phyloP scores from a whole-genome alignment of 2,888 invertebrate species.

The Chrysodeixis includens region DNA sequence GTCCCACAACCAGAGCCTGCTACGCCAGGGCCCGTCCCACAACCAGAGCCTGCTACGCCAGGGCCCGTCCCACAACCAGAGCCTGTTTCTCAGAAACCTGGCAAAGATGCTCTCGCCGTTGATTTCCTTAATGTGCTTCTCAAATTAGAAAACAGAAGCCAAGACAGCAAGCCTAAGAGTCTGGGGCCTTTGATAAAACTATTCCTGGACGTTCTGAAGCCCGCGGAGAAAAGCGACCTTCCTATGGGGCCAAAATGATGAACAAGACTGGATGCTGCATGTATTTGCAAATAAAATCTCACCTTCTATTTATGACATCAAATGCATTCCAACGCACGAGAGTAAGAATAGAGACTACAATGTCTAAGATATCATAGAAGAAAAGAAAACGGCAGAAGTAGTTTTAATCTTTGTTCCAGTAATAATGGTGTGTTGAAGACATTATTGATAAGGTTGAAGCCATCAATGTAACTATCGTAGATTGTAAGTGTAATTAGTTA shows the following conservation, averaged over 20 bases:
- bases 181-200: conserved; percentile 26
- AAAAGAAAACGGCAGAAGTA: no score
- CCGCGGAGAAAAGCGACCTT: conserved; percentile 23
- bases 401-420: no score
- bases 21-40: neutral
- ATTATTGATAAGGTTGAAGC: no score
- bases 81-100: conserved; percentile 9
- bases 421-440: no score
- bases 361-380: no score
- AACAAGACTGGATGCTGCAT: neutral
- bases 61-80: neutral
- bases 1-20: neutral
- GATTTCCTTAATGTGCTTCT: conserved; percentile 42
- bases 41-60: neutral
- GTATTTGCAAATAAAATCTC: no score
- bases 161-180: conserved; percentile 17
- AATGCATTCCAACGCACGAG: no score
- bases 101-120: conserved; percentile 27
- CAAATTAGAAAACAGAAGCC: conserved; percentile 24
- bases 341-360: no score
- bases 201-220: conserved; percentile 30
- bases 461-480: no score
- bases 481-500: no score
- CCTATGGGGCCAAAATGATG: neutral
- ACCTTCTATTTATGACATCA: no score